Evolutionary conservation across 2,113 vertebrate genomes (phyloP), one percentile per base, ranked within the genome.

Genomic region (Hiodon tergisus): DNA sequence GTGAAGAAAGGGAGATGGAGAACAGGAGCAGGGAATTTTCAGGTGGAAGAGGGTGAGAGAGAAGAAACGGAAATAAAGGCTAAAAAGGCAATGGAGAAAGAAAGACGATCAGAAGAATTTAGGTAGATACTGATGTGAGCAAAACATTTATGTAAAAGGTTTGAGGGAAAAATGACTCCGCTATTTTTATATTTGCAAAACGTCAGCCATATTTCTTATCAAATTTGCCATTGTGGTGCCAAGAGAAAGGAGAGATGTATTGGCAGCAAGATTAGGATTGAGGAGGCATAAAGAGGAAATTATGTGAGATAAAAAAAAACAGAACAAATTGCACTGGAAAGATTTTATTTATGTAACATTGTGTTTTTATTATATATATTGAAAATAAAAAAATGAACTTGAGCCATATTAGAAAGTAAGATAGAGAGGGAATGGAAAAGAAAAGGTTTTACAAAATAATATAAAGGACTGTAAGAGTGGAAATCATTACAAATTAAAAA

Each of bases 201-300:
- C 50, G 73, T 89, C 83, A 89, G 89, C 88, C 88, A 90, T 89
- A 90, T 88, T 90, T 90, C 87, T 76, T 88, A 88, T 84, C 72
- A 79, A 74, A 86, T 80, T 86, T 86, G 86, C 85, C 86, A 88
- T 85, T 86, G 82, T 82, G 67, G 87, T 89, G 87, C 87, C 75
- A 76, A 75, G 66, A 77, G 73, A 57, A 67, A 57, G 52, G 61
- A 66, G 31, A 51, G 31, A 59, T 46, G 54, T 54, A 68, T 53
- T 66, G 65, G 48, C 73, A 75, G 65, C 52, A 46, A 14, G 69
- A 17, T 57, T 16, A 52, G 53, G 46, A 57, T 67, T n/a, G 51
- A 66, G 50, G 50, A 59, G 14, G 65, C 14, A 55, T 59, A 31
- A 67, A 47, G 69, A 5, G 65, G 46, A 68, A 53, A 50, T 50